Conservation (phyloP, 2,797 vertebrate species). For the Threskiornis aethiopicus region DNA sequence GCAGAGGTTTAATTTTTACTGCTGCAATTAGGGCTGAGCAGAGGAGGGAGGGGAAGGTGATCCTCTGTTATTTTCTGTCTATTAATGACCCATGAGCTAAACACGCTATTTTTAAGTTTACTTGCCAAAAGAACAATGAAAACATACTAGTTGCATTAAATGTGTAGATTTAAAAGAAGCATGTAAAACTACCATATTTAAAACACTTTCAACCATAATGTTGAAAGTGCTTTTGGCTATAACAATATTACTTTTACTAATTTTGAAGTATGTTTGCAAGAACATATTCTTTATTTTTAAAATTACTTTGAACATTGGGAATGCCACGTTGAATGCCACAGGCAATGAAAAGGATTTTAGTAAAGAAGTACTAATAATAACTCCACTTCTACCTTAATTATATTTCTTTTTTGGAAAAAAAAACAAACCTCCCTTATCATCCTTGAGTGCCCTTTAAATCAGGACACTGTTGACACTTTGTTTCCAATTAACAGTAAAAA, state of each 20-base stretch:
- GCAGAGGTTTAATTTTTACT: background rate
- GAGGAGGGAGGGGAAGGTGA: background rate
- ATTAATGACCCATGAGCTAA: background rate
- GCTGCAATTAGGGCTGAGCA: background rate
- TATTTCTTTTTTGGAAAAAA: slow-evolving; percentile 12
- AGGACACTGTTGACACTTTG: slow-evolving; percentile 72
- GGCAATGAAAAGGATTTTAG: slow-evolving; percentile 2
- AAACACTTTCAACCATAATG: slow-evolving; percentile 23
- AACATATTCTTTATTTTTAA: slow-evolving; percentile 45
- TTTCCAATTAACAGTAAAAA: slow-evolving; percentile 79
- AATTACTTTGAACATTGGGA: slow-evolving; percentile 32
- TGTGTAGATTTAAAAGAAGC: background rate
- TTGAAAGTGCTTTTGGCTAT: slow-evolving; percentile 47
- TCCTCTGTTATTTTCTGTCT: background rate
- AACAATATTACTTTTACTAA: slow-evolving; percentile 63
- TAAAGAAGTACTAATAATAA: slow-evolving; percentile 53
- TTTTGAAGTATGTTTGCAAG: slow-evolving; percentile 49
- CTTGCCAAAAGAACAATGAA: background rate
- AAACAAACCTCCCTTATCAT: slow-evolving; percentile 37
- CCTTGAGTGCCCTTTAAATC: slow-evolving; percentile 76
- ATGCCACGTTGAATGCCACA: slow-evolving; percentile 21
- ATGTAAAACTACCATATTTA: background rate
- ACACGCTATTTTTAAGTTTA: background rate
- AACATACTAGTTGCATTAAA: background rate
- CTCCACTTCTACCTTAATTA: slow-evolving; percentile 62